Percentiles rank a stretch among this genome's conserved stretches.
Evolutionary conservation across 2,113 vertebrate species (phyloP).

Genomic region (Indicator indicator): DNA sequence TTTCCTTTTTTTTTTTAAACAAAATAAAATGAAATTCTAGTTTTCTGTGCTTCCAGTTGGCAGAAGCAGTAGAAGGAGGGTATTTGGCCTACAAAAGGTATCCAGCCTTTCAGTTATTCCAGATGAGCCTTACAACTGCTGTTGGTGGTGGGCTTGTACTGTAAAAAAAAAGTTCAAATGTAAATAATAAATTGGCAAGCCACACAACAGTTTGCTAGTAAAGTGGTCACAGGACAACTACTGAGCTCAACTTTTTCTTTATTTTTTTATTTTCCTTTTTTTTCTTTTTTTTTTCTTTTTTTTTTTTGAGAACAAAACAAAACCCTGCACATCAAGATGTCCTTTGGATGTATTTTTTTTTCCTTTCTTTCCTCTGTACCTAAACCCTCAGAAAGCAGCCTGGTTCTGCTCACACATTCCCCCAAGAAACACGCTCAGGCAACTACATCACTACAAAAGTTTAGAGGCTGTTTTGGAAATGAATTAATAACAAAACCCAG

Average conservation of each 20-base stretch:
- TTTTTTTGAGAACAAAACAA: background rate
- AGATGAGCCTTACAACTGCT: conserved; percentile 93
- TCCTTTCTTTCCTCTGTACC: background rate
- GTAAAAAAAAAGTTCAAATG: conserved; percentile 75
- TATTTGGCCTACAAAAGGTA: conserved; percentile 80
- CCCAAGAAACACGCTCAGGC: conserved; percentile 20
- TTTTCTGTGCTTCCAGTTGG: conserved; percentile 87
- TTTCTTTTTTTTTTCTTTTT: background rate
- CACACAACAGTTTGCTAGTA: conserved; percentile 70
- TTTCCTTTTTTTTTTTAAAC: conserved; percentile 70
- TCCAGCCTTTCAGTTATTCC: conserved; percentile 87
- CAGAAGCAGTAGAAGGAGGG: conserved; percentile 82
- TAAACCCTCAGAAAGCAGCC: conserved; percentile 24
- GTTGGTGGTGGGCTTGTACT: conserved; percentile 99
- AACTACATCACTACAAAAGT: background rate
- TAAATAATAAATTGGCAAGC: conserved; percentile 76
- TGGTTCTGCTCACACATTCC: conserved; percentile 39
- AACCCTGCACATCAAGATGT: conserved; percentile 46
- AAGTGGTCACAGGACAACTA: conserved; percentile 69
- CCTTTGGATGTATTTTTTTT: background rate
- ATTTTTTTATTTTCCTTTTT: background rate
- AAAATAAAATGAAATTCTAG: conserved; percentile 85
- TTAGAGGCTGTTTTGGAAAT: background rate
- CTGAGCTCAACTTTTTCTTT: conserved; percentile 4
- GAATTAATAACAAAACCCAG: background rate